Conservation (phyloP, 2,888 invertebrate species). For the Drosophila atripex region DNA sequence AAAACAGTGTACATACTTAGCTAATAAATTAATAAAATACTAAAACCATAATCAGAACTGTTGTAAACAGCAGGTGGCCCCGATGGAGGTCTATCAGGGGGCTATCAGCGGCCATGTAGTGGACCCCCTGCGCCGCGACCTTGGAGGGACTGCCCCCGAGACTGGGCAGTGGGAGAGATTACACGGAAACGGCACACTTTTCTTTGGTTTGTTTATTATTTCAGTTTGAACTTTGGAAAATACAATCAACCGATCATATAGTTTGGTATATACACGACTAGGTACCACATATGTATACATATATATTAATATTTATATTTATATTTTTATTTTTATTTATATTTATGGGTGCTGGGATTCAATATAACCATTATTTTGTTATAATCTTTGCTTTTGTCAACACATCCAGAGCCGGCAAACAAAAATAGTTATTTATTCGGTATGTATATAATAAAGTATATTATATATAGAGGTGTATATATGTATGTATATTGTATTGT, state of each 20-base stretch:
- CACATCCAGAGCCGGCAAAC: constrained; percentile 67
- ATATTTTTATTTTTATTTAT: too few species aligned
- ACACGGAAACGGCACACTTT: background rate
- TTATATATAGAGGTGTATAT: constrained; percentile 17
- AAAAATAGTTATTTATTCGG: constrained; percentile 32
- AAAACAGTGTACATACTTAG: background rate
- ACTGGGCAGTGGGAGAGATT: background rate
- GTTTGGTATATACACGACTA: constrained; percentile 34
- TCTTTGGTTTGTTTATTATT: constrained; percentile 49
- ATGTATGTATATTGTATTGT: constrained; percentile 16
- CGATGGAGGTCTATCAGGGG: constrained; percentile 1
- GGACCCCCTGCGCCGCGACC: background rate
- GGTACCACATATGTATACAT: constrained; percentile 28
- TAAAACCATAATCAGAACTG: background rate
- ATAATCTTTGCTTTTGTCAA: constrained; percentile 28
- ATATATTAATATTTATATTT: too few species aligned
- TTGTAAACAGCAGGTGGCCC: background rate
- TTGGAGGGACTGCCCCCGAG: constrained; percentile 17
- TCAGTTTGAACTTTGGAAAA: constrained; percentile 64
- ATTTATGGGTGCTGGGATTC: constrained; percentile 15
- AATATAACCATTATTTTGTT: background rate
- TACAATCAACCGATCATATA: constrained; percentile 52
- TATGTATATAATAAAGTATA: constrained; percentile 17
- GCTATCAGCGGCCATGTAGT: constrained; percentile 4
- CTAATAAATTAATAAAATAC: background rate